Conservation (phyloP, 92 coral and sea anemone species). For the Diadumene lineata region DNA sequence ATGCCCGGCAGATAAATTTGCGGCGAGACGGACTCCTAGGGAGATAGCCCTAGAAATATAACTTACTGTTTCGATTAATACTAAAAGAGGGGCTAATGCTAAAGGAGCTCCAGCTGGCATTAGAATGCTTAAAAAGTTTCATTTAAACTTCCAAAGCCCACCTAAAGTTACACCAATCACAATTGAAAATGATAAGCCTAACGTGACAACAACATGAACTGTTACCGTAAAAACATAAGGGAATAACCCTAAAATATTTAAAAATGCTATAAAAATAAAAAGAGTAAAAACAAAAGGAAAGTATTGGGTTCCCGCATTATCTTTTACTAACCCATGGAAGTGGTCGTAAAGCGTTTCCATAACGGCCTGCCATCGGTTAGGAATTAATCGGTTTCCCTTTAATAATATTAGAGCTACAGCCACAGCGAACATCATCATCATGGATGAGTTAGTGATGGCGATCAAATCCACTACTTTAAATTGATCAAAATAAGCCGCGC, state of each 20-base stretch:
- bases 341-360: constrained; percentile 61
- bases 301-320: constrained; percentile 60
- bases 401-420: constrained; percentile 70
- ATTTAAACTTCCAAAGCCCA: constrained; percentile 62
- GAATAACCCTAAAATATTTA: constrained; percentile 75
- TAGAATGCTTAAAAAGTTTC: constrained; percentile 70
- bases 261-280: constrained; percentile 69
- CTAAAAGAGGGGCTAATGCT: constrained; percentile 79
- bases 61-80: constrained; percentile 79
- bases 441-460: constrained; percentile 72
- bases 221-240: constrained; percentile 79
- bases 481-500: constrained; percentile 76
- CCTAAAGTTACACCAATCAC: constrained; percentile 61
- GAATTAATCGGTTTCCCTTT: constrained; percentile 66
- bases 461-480: constrained; percentile 71
- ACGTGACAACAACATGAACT: constrained; percentile 65
- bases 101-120: constrained; percentile 91
- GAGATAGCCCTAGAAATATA: constrained; percentile 79
- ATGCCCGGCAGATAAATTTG: constrained; percentile 87
- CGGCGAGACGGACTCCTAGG: constrained; percentile 87
- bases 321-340: constrained; percentile 63
- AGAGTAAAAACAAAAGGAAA: constrained; percentile 71
- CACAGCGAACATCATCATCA: constrained; percentile 72
- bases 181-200: constrained; percentile 69
- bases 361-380: constrained; percentile 74